phyloP scores from a whole-genome alignment of 2,113 vertebrate genomes.

The Ciconia boyciana region DNA sequence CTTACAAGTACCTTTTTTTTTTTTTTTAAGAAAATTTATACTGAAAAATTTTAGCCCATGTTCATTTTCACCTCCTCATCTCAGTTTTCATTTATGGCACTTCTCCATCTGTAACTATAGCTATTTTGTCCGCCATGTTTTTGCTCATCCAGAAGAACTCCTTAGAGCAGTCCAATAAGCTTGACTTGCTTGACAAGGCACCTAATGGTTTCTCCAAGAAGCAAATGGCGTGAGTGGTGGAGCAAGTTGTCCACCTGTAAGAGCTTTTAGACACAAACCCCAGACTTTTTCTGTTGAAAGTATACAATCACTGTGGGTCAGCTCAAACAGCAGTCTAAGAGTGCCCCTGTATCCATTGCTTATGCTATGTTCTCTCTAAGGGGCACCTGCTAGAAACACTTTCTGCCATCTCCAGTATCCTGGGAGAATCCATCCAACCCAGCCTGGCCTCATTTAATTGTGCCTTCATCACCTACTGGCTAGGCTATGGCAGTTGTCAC shows the following conservation, averaged over 20 bases:
- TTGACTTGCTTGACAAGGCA: background rate
- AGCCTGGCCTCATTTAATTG: background rate
- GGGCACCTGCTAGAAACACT: background rate
- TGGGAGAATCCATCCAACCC: background rate
- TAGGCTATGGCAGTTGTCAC: background rate
- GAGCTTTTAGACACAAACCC: background rate
- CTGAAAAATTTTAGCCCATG: background rate
- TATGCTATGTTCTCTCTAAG: background rate
- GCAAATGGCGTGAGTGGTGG: background rate
- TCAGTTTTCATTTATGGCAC: background rate
- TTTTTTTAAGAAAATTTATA: background rate
- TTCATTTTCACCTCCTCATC: background rate
- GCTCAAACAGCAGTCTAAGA: background rate
- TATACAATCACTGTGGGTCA: background rate
- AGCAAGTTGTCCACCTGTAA: background rate
- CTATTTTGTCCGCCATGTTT: background rate
- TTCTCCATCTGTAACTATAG: background rate
- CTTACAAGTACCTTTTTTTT: background rate
- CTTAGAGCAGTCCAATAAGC: background rate
- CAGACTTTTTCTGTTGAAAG: background rate
- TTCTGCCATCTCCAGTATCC: background rate
- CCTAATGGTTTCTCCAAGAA: background rate
- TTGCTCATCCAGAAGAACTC: background rate
- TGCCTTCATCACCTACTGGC: background rate
- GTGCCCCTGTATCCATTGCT: background rate